Conservation (phyloP, 2,888 invertebrate species). For the Xanthorhoe spadicearia region DNA sequence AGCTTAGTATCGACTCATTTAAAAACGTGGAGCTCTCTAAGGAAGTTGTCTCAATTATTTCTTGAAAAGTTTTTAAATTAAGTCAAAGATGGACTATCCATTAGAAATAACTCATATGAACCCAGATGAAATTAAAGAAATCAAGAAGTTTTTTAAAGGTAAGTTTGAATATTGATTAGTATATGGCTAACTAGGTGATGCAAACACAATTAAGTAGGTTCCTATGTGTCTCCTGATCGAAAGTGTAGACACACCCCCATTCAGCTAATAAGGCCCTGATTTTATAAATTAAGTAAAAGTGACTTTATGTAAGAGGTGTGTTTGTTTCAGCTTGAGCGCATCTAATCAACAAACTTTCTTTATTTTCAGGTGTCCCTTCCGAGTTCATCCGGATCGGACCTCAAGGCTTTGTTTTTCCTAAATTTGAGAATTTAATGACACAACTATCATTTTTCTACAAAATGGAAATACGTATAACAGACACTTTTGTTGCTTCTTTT, state of each 20-base stretch:
- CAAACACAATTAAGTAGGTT: too few relatives aligned
- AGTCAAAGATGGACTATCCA: constrained; percentile 37
- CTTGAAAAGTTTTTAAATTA: background rate
- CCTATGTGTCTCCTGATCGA: too few relatives aligned
- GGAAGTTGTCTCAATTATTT: background rate
- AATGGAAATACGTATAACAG: constrained; percentile 84
- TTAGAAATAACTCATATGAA: constrained; percentile 24
- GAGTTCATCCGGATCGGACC: constrained; percentile 27
- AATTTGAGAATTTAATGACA: constrained; percentile 44
- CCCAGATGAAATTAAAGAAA: constrained; percentile 8
- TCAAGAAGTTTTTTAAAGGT: constrained; percentile 26
- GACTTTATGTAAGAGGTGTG: too few relatives aligned
- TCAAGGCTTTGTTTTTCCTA: constrained; percentile 27
- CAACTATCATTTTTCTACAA: constrained; percentile 84
- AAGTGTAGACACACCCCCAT: too few relatives aligned
- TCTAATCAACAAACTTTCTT: background rate
- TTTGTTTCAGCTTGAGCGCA: too few relatives aligned
- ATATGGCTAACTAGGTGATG: too few relatives aligned
- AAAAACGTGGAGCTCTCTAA: background rate
- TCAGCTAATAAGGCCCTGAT: too few relatives aligned
- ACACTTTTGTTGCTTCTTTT: constrained; percentile 87
- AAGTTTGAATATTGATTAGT: background rate
- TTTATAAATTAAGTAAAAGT: too few relatives aligned
- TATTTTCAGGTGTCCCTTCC: constrained; percentile 29
- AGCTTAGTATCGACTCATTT: too few relatives aligned